Conservation (phyloP, 2,888 invertebrate genomes). For the Platerodrilus igneus region DNA sequence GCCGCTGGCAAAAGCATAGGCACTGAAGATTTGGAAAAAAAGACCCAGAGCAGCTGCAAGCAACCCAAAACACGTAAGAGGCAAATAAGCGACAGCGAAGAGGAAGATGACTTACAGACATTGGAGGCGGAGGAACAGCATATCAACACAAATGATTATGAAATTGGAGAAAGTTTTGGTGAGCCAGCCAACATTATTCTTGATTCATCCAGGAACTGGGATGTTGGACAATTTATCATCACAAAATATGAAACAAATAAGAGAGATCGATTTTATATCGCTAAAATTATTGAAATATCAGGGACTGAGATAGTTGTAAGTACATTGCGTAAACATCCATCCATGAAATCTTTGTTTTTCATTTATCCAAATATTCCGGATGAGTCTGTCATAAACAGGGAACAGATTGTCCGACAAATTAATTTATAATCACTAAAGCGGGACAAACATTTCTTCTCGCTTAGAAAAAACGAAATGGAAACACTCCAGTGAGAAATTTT, state of each 20-base stretch:
- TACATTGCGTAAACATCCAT: constrained; percentile 7
- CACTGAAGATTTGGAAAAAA: constrained; percentile 4
- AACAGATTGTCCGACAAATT: no score
- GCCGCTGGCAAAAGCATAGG: constrained; percentile 5
- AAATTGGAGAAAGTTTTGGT: constrained; percentile 16
- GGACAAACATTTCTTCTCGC: no score
- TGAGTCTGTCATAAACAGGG: no score
- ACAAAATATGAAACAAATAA: constrained; percentile 12
- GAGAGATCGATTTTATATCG: constrained; percentile 12
- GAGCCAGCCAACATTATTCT: constrained; percentile 15
- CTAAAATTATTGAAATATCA: constrained; percentile 9
- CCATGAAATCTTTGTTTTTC: no score
- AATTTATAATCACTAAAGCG: no score
- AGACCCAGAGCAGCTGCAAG: constrained; percentile 6
- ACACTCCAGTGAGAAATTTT: no score
- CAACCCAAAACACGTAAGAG: constrained; percentile 14
- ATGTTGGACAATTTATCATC: constrained; percentile 3
- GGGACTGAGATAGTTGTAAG: constrained; percentile 7
- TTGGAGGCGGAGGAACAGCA: constrained; percentile 14
- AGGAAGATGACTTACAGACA: constrained; percentile 14
- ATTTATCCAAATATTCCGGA: no score
- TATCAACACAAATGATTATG: constrained; percentile 16
- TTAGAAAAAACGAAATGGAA: no score
- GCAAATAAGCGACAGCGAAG: constrained; percentile 14
- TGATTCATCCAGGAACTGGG: constrained; percentile 9